Evolutionary conservation across 2,113 vertebrate genomes (phyloP), one percentile per base, ranked within the genome.

Genomic region (Polyodon spathula): DNA sequence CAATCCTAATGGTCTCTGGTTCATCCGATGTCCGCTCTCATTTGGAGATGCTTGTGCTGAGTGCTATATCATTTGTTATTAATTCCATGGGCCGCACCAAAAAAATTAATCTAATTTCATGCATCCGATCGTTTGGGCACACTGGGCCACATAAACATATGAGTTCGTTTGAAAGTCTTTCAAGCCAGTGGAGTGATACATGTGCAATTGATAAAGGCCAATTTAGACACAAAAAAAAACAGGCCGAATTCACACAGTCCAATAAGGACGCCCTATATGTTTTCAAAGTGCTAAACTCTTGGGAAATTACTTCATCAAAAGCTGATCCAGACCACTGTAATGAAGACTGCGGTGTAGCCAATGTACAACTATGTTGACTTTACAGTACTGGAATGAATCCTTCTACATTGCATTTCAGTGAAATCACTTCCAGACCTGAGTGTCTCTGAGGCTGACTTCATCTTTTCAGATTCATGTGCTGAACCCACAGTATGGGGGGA

Each of bases 291-390:
- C 78, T 89, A 83, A 89, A 85, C 88, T 83, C 83, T 16, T 68
- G 84, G 86, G 88, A 88, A 89, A 92, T 92, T 76, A 93, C 90
- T 89, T 95, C 91, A 94, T 90, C 82, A 76, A 64, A 76, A 79
- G 69, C 77, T 8, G 71, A 75, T 90, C 81, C 86, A 85, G 79
- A 81, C 76, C 64, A 54, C 76, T 75, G 70, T 80, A 82, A 82
- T 71, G 77, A 79, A 74, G 79, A 73, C 68, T 76, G 66, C 73
- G 76, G 79, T 78, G 72, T 70, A 81, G 80, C 72, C 71, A 77
- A 70, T 73, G 64, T 72, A 84, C 71, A 62, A 71, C 80, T 86
- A 85, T 93, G 87, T 91, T 90, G 87, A 91, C 84, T 89, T 88
- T 88, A 79, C 74, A 73, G 71, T 71, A 75, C 82, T 91, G 89